phyloP scores from a whole-genome alignment of 2,113 vertebrate species.

The Mesitornis unicolor region DNA sequence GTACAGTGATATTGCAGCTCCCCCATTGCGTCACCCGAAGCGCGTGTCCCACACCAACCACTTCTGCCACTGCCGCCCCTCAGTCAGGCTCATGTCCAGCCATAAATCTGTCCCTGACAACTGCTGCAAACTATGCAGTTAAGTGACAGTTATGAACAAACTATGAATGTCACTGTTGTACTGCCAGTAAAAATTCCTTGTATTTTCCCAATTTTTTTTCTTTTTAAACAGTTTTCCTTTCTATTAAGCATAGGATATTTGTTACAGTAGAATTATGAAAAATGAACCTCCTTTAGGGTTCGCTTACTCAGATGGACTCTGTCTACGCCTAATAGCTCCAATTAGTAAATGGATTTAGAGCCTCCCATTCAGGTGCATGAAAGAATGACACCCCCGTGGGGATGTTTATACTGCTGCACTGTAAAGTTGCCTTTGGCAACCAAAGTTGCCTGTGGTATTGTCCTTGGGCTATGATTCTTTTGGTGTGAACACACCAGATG shows the following conservation, averaged over 20 bases:
- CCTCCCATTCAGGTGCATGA: neutral
- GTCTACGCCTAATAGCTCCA: neutral
- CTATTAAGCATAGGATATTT: neutral
- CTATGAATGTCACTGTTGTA: neutral
- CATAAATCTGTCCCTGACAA: neutral
- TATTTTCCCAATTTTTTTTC: neutral
- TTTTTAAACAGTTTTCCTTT: neutral
- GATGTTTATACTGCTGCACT: neutral
- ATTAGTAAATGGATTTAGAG: neutral
- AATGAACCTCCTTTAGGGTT: neutral
- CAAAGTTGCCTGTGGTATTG: neutral
- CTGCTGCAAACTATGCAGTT: neutral
- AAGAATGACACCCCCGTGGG: neutral
- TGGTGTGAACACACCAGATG: neutral
- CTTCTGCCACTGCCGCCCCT: neutral
- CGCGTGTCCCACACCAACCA: rapidly evolving
- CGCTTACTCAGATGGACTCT: neutral
- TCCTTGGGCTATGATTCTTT: neutral
- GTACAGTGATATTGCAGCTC: neutral
- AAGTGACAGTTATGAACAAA: neutral
- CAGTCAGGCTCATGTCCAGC: neutral
- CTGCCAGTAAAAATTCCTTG: neutral
- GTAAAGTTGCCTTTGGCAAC: neutral
- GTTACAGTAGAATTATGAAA: neutral
- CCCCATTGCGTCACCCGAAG: rapidly evolving